Evolutionary conservation across 1,140 invertebrate genomes (phyloP), one percentile per base, ranked within the genome.

Genomic region (Nephila pilipes): DNA sequence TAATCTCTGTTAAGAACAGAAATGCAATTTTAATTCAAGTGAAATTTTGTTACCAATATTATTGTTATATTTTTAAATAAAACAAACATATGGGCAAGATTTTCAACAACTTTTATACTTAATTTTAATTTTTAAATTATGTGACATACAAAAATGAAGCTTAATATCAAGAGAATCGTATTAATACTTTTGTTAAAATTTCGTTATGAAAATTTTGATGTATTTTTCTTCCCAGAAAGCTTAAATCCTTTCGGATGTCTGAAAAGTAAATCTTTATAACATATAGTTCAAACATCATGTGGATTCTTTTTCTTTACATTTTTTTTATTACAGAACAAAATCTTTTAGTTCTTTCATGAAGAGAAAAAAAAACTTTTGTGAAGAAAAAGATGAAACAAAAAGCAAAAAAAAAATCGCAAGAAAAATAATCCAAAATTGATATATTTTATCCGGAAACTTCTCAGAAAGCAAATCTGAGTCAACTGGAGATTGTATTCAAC

Each of bases 351-450:
- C 16, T 69, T 75, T 14, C 29, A 75, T 75, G 29, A 18, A 75
- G 8, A 29, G 14, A 75, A 14, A 16, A 65, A 75, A 14, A 75
- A 16, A 25, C 14, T 10, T 14, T 16, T n/a, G 22, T n/a, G 0
- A 12, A 65, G 36, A 75, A 18, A 75, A 36, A 5, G 16, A 29
- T 29, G 36, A 36, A 20, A 18, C 18, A 75, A 75, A 1, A 75
- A 12, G 63, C 8, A 1, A 65, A 0, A 12, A 12, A n/a, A n/a
- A 20, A 22, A 4, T 22, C 4, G 58, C 22, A 60, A 22, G 58
- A 81, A 29, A 79, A 79, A 38, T 79, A 80, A 55, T 25, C 22
- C 80, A n/a, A 22, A 81, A 81, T 54, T 81, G 80, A 81, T 81
- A n/a, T 54, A 10, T n/a, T 81, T 81, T 55, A 55, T 81, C 80